phyloP scores from a whole-genome alignment of 2,797 vertebrate species.

The Lagorchestes hirsutus region DNA sequence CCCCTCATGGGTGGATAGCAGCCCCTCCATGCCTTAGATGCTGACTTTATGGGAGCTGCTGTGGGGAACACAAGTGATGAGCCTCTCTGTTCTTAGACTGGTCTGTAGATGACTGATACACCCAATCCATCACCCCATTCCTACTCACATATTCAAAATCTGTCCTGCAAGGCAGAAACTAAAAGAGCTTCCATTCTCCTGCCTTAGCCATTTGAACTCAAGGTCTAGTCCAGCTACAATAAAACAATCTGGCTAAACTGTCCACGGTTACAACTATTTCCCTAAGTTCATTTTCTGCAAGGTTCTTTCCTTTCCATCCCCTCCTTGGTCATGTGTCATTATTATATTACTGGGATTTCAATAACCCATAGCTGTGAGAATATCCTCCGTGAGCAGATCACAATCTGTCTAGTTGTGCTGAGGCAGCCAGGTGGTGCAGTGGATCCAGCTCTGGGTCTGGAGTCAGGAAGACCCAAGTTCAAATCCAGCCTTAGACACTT shows the following conservation, averaged over 20 bases:
- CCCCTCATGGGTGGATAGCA: no score
- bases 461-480: background rate
- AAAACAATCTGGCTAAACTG: background rate
- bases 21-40: background rate
- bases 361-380: background rate
- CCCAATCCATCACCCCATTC: background rate
- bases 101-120: background rate
- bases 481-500: background rate
- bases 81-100: background rate
- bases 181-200: background rate
- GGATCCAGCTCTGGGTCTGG: background rate
- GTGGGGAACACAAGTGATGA: background rate
- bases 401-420: background rate
- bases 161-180: background rate
- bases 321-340: background rate
- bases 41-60: background rate
- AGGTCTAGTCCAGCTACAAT: background rate
- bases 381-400: background rate
- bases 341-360: background rate
- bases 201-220: background rate
- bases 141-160: background rate
- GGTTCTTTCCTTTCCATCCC: constrained; percentile 20
- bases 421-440: background rate
- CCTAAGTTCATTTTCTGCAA: background rate
- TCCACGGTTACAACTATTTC: background rate